Percentiles rank a stretch among this genome's conserved stretches.
phyloP scores from a whole-genome alignment of 2,113 vertebrate species.

The Erinaceus europaeus region DNA sequence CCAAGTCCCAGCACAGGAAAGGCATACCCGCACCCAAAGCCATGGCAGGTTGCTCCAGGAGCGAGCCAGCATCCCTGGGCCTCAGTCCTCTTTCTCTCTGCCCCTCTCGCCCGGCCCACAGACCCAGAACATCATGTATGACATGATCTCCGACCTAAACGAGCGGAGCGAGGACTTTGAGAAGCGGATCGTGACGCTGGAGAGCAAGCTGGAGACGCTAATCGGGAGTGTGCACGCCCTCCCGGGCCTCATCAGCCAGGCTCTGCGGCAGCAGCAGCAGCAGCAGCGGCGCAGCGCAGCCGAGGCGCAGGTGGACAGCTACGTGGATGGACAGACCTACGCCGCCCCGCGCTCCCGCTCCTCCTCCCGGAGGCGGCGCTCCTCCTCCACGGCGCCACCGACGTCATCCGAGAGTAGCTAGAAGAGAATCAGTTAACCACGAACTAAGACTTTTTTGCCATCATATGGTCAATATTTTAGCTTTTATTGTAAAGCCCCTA shows the following conservation, averaged over 20 bases:
- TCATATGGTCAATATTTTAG: conserved; percentile 99
- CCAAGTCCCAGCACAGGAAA: neutral
- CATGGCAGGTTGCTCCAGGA: neutral
- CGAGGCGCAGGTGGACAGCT: conserved; percentile 95
- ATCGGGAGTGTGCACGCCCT: conserved; percentile 96
- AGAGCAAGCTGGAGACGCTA: conserved; percentile 96
- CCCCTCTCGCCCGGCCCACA: conserved; percentile 79
- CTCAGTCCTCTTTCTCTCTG: neutral
- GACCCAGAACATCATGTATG: conserved; percentile 99
- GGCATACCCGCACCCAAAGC: neutral
- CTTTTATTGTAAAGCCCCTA: conserved; percentile 99
- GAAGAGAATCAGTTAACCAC: conserved; percentile 89
- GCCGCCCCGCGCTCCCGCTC: conserved; percentile 93
- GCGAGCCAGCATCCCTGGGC: neutral
- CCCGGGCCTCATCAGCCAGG: conserved; percentile 96
- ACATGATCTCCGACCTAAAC: conserved; percentile 98
- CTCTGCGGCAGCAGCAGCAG: conserved; percentile 94
- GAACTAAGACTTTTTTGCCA: conserved; percentile 96
- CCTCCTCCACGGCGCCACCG: conserved; percentile 96
- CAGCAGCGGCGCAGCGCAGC: conserved; percentile 90
- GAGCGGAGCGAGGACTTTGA: conserved; percentile 98
- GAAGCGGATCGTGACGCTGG: conserved; percentile 96
- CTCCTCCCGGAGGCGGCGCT: conserved; percentile 91
- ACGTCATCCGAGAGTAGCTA: conserved; percentile 99
- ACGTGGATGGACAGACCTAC: conserved; percentile 88